Base-by-base conservation (phyloP, 2,888 invertebrate genomes). In the Nomada goodeniana region DNA sequence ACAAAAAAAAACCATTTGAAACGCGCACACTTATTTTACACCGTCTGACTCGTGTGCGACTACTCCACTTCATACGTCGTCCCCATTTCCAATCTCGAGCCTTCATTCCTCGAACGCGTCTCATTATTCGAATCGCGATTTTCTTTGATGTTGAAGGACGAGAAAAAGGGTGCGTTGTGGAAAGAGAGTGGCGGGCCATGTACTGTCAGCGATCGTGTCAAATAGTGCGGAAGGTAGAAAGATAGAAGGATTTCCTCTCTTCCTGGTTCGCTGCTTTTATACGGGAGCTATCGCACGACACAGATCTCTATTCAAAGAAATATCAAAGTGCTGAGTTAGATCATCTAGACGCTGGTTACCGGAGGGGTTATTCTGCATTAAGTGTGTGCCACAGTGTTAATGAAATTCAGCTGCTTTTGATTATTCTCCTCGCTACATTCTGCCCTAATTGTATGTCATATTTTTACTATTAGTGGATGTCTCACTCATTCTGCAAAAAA, bases 231-330 rank as follows among this genome's bases (percentile, higher is more conserved):
- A 68, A 71, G 75, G 78, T 73, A 82, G 81, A 85, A 84, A 84
- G 86, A 86, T 86, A 80, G 84, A 82, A 69, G 78, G 83, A 86
- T 85, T 85, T 82, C 80, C 78, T 67, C 73, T 71, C 71, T 76
- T 84, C 69, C 77, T 79, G 81, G 76, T 63, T 80, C 76, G 70
- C 64, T 68, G 80, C 86, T 84, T 86, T 86, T 80, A 76, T 81
- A 61, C 61, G 29, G 59, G 44, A 81, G 82, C 85, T 92, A 92
- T 92, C 92, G 87, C 88, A 69, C 89, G 91, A 83, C 92, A 91
- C 89, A 90, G 91, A 92, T 92, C 92, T 92, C 88, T 91, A 91
- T 92, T 92, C 92, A 92, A 91, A 91, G 90, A 90, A 92, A 91
- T 91, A 89, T 90, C 88, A 87, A 90, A 88, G 90, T 90, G 91